Base-by-base conservation (phyloP, 2,113 vertebrate species). In the Budorcas taxicolor region DNA sequence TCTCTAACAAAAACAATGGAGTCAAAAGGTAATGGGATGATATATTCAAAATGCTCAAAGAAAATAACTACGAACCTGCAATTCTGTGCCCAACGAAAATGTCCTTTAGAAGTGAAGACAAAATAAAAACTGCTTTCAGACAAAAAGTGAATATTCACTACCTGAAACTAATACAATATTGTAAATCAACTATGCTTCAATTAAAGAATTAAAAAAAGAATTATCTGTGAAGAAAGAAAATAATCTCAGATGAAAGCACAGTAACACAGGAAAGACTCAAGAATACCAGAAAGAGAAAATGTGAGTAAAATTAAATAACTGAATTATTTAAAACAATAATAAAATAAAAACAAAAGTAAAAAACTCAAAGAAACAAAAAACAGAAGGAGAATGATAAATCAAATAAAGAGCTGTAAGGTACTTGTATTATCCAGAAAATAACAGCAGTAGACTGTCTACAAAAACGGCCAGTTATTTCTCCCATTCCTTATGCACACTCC, bases 81-180 rank as follows among this genome's bases (percentile, higher is more conserved):
- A 93, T 91, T 98, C 62, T 95, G 83, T 50, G 52, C 9, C 40
- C 76, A 90, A 52, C 25, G 16, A 93, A 95, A 90, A 96, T 62
- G 90, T 57, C 23, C 85, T 87, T 81, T 16, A 89, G 55, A 96
- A 47, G 87, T 92, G 15, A 95, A 91, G 25, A 45, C 53, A 64
- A 95, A 87, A 84, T 78, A 81, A 96, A 87, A 90, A 94, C 25
- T 53, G 16, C 17, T 89, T 62, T 97, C 36, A 76, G 52, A 88
- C 36, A 91, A 92, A 94, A 97, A 67, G 6, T 50, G 12, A 91
- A 52, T 43, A 88, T 43, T 67, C 9, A 58, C 43, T 89, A 95
- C 21, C 33, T 55, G 13, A 83, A 82, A 83, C 81, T 55, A 83
- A 55, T 7, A 25, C 21, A 83, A 55, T 83, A 55, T 9, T 83